Base-by-base conservation (phyloP, 2,888 invertebrate genomes). In the Saturnia pavonia region DNA sequence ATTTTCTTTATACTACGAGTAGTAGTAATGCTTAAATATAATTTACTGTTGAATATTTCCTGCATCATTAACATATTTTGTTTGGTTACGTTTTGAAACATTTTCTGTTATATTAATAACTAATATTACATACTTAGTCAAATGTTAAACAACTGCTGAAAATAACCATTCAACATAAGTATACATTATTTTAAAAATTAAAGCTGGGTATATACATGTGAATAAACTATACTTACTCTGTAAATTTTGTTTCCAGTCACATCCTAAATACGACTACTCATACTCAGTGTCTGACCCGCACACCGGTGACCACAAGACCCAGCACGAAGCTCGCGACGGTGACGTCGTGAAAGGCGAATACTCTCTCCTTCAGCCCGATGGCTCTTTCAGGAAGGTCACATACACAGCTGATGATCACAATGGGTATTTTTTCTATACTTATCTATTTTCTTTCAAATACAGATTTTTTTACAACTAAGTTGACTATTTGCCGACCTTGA, bases 321-420 rank as follows among this genome's bases (percentile, higher is more conserved):
- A 93, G 82, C 93, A 92, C 73, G 93, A 94, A 78, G 85, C 83
- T 69, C 91, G 93, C 71, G 93, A 94, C 66, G 93, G 93, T 22
- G 93, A 92, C 72, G 89, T 91, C 71, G 93, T 94, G 72, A 93
- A 91, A 85, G 93, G 93, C 78, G 93, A 93, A 72, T 94, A 94
- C 88, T 94, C 93, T 27, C 86, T 94, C 73, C 88, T 93, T 73
- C 93, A 94, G 78, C 93, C 93, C 12, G 93, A 94, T 74, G 93
- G 93, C 75, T 93, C 93, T 75, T 93, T 94, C 91, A 89, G 93
- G 80, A 94, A 93, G 84, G 93, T 94, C 83, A 92, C 93, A 73
- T 94, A 94, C 86, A 94, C 93, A 79, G 93, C 93, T 80, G 93
- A 94, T 77, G 93, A 94, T 78, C 93, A 94, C 80, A 92, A 93